These are phyloP conservation scores for Harmothoe impar DNA, from an alignment of 2,888 invertebrate genomes.

Conservation along the genomic window DNA sequence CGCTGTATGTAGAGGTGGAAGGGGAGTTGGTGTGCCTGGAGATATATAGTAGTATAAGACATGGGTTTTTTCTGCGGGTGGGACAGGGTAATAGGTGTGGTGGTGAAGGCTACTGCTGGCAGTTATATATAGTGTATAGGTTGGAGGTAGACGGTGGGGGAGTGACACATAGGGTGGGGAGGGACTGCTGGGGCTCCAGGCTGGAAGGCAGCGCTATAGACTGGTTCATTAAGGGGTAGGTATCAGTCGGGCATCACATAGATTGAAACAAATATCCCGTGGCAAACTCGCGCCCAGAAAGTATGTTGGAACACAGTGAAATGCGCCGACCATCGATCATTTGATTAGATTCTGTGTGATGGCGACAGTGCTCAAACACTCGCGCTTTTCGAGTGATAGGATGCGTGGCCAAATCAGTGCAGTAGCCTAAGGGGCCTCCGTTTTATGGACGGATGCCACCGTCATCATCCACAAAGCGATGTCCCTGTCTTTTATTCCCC, in stretches of 20 bases:
- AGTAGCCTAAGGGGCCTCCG: not conserved
- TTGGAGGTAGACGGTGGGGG: not conserved
- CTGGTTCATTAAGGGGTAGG: not conserved
- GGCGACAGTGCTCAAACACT: slow-evolving; percentile 15
- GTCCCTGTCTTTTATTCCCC: not conserved
- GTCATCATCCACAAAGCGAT: slow-evolving; percentile 10
- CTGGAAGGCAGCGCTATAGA: not conserved
- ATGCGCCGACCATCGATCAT: slow-evolving; percentile 31
- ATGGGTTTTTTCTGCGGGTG: not conserved
- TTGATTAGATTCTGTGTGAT: slow-evolving; percentile 45
- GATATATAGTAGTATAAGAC: not conserved
- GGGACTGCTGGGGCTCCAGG: not conserved
- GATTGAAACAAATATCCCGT: slow-evolving; percentile 35
- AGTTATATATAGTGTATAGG: not conserved
- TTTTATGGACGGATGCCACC: slow-evolving; percentile 30
- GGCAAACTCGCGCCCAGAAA: slow-evolving; percentile 20
- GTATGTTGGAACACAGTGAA: slow-evolving; percentile 35
- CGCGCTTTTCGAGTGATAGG: slow-evolving; percentile 35
- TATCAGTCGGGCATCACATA: slow-evolving; percentile 28
- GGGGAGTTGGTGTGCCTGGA: not conserved
- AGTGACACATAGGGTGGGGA: not conserved
- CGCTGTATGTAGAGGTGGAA: not conserved
- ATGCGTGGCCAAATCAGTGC: slow-evolving; percentile 29
- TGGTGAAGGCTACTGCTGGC: not conserved
- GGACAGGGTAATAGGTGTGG: not conserved